Evolutionary conservation across 2,113 vertebrate species (phyloP).

Genomic region (Microtus ochrogaster): DNA sequence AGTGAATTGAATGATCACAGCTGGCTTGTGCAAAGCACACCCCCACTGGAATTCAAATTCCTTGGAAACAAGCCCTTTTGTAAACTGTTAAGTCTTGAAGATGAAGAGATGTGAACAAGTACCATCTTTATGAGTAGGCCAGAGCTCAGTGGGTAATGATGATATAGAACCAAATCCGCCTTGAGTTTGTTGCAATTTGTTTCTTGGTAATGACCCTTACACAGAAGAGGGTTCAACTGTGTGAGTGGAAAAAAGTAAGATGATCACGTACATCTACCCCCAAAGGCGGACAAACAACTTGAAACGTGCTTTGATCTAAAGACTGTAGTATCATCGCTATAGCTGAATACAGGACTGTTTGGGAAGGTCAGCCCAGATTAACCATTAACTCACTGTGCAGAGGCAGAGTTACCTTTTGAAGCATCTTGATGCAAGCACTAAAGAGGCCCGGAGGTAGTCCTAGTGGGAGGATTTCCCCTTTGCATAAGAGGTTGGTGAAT

Average conservation of each 20-base stretch:
- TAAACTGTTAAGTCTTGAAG: slow-evolving; percentile 13
- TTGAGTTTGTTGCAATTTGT: not conserved
- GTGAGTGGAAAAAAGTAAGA: not conserved
- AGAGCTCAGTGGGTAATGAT: not conserved
- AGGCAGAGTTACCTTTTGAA: not conserved
- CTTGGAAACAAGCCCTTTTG: slow-evolving; percentile 16
- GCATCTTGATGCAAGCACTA: not conserved
- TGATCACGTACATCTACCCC: not conserved
- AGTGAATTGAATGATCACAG: slow-evolving; percentile 13
- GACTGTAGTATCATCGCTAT: not conserved
- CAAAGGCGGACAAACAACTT: not conserved
- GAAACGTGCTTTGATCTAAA: slow-evolving; percentile 18
- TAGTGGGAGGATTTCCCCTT: not conserved
- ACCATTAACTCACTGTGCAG: not conserved
- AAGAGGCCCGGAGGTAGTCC: not conserved
- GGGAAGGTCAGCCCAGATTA: not conserved
- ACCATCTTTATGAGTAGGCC: slow-evolving; percentile 6
- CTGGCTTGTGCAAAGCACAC: not conserved
- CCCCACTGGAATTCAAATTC: not conserved
- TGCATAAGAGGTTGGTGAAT: not conserved
- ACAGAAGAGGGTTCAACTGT: not conserved
- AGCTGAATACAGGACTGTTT: not conserved
- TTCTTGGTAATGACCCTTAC: not conserved
- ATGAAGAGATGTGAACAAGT: not conserved
- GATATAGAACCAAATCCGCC: not conserved